These are phyloP conservation scores for Neodon shergylaensis DNA, from an alignment of 2,113 vertebrate genomes.

Conservation along the genomic window DNA sequence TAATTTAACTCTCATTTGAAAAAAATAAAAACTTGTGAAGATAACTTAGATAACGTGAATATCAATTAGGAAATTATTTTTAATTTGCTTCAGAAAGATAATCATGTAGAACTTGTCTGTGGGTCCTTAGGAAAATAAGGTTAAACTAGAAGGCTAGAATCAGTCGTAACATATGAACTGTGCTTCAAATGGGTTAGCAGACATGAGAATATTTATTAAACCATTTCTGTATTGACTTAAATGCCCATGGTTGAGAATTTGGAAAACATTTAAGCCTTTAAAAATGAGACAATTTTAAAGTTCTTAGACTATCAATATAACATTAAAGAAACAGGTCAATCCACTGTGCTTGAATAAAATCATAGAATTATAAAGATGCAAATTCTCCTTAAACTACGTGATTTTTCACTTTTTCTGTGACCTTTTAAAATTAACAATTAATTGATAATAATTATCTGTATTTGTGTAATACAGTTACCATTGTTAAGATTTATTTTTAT, in stretches of 20 bases:
- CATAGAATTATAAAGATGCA: neutral
- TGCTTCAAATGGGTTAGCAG: neutral
- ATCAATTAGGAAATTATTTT: neutral
- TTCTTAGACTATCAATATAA: neutral
- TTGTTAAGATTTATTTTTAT: neutral
- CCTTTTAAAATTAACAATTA: neutral
- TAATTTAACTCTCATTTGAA: neutral
- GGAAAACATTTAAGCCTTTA: neutral
- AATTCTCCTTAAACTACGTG: neutral
- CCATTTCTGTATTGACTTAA: neutral
- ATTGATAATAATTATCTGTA: neutral
- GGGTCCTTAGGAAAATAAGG: neutral
- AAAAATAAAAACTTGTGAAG: neutral
- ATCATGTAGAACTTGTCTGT: neutral
- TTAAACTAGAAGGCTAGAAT: neutral
- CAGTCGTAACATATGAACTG: neutral
- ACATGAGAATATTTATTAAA: neutral
- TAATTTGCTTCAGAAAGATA: neutral
- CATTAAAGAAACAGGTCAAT: neutral
- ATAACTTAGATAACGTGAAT: neutral
- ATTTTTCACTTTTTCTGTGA: neutral
- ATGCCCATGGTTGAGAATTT: neutral
- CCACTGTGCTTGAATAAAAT: neutral
- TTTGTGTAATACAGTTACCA: neutral
- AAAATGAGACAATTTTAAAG: neutral